phyloP scores from a whole-genome alignment of 2,797 vertebrate species.

The Ctenopoma multispine region DNA sequence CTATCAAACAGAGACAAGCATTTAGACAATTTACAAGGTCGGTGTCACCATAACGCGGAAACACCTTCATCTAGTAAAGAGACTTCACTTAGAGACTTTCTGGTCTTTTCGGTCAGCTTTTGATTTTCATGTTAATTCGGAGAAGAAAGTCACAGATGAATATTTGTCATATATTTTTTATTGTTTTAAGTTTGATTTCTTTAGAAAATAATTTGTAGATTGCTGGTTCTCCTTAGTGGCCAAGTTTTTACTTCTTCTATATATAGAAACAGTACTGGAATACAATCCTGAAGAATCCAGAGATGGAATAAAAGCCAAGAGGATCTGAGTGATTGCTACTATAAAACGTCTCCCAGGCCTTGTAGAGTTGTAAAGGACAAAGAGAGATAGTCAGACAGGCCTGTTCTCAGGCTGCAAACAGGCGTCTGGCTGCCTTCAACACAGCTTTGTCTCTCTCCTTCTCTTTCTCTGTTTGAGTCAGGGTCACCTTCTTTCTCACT shows the following conservation, averaged over 20 bases:
- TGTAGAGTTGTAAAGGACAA: slow-evolving; percentile 78
- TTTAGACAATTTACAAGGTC: slow-evolving; percentile 55
- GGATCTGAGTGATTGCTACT: slow-evolving; percentile 78
- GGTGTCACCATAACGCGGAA: slow-evolving; percentile 31
- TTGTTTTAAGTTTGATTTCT: not conserved
- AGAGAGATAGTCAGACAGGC: slow-evolving; percentile 70
- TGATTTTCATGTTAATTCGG: not conserved
- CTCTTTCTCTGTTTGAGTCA: slow-evolving; percentile 25
- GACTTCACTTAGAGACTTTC: not conserved
- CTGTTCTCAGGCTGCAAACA: slow-evolving; percentile 75
- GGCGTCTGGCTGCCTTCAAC: slow-evolving; percentile 72
- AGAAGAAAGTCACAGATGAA: not conserved
- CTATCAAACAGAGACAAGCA: slow-evolving; percentile 58
- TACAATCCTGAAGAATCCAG: slow-evolving; percentile 72
- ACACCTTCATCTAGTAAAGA: slow-evolving; percentile 4
- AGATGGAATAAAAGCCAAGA: slow-evolving; percentile 75
- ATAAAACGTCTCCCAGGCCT: slow-evolving; percentile 78
- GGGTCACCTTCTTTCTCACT: slow-evolving; percentile 37
- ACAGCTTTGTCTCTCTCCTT: slow-evolving; percentile 48
- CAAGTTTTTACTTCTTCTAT: slow-evolving; percentile 54
- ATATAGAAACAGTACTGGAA: slow-evolving; percentile 70
- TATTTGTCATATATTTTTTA: not conserved
- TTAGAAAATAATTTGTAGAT: slow-evolving; percentile 32
- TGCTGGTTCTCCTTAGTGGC: slow-evolving; percentile 38
- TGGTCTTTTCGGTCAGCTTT: not conserved